These are phyloP conservation scores for Dipodomys merriami DNA, from an alignment of 2,113 vertebrate species.

Conservation along the genomic window DNA sequence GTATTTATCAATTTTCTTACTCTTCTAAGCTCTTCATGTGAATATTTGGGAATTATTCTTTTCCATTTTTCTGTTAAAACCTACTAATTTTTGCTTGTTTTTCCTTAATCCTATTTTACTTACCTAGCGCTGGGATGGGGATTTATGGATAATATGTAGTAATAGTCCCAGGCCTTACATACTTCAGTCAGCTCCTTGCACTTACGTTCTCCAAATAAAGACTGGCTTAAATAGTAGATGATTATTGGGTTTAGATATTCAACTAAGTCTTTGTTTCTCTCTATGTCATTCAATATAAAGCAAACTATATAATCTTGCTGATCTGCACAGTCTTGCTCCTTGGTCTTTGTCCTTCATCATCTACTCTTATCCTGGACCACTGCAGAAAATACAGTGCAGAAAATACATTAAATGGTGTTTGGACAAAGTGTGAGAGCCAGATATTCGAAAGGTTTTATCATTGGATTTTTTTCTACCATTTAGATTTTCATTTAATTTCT, in stretches of 20 bases:
- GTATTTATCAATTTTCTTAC: background rate
- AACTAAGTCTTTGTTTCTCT: background rate
- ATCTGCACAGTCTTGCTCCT: background rate
- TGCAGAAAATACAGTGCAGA: background rate
- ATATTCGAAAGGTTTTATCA: background rate
- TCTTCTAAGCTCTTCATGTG: background rate
- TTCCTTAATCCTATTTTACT: slow-evolving; percentile 7
- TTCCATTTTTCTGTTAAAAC: slow-evolving; percentile 1
- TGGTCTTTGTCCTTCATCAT: background rate
- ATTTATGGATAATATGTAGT: background rate
- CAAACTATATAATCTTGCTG: background rate
- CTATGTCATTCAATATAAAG: background rate
- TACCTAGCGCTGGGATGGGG: background rate
- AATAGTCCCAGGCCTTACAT: accelerated
- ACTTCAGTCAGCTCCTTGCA: background rate
- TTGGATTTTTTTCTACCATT: background rate
- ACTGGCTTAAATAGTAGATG: background rate
- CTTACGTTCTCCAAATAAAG: background rate
- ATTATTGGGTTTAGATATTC: background rate
- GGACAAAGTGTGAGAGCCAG: background rate
- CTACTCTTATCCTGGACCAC: background rate
- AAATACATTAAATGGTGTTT: background rate
- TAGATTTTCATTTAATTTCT: background rate
- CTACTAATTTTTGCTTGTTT: background rate
- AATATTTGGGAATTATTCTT: background rate